phyloP scores from a whole-genome alignment of 1,140 invertebrate species.

The Papilio machaon region DNA sequence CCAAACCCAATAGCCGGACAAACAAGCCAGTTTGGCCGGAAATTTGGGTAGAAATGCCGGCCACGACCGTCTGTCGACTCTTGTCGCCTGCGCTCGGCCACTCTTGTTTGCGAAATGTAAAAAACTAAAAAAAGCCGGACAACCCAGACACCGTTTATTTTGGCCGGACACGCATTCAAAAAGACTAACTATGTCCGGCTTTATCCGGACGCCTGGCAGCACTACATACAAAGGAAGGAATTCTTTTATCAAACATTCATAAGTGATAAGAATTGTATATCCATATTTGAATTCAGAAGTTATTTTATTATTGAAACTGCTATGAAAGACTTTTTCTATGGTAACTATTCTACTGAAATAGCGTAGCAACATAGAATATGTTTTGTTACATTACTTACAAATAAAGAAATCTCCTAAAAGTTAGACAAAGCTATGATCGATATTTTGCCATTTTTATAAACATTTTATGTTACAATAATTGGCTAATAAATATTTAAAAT shows the following conservation, averaged over 20 bases:
- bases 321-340: background rate
- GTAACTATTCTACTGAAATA: background rate
- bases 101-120: too few relatives aligned
- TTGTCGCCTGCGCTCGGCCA: too few relatives aligned
- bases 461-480: slow-evolving; percentile 23
- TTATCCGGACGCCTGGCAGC: too few relatives aligned
- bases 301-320: background rate
- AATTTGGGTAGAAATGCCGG: too few relatives aligned
- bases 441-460: slow-evolving; percentile 20
- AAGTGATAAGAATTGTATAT: background rate
- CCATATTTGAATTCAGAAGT: background rate
- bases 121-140: too few relatives aligned
- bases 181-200: too few relatives aligned
- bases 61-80: too few relatives aligned
- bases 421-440: background rate
- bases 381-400: background rate
- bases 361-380: background rate
- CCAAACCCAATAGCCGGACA: too few relatives aligned
- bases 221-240: background rate
- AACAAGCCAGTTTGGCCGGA: too few relatives aligned
- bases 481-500: slow-evolving; percentile 40
- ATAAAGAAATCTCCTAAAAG: background rate
- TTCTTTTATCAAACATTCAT: background rate
- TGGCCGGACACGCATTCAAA: too few relatives aligned
- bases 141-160: too few relatives aligned